Base-by-base conservation (phyloP, 2,113 vertebrate species). In the Ammodytes dubius region DNA sequence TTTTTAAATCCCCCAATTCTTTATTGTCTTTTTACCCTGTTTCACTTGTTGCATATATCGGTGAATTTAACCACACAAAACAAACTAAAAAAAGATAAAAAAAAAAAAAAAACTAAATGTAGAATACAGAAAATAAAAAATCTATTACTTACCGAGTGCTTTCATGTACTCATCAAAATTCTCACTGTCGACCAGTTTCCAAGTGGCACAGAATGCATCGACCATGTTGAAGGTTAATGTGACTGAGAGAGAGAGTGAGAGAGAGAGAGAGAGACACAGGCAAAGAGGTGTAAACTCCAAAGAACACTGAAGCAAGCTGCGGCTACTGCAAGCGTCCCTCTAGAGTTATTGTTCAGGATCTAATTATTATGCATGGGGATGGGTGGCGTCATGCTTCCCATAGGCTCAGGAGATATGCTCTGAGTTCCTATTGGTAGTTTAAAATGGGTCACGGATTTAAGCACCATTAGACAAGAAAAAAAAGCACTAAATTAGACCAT, bases 111-210 rank as follows among this genome's bases (percentile, higher is more conserved):
- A 27, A 27, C 27, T 27, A 27, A 27, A 27, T 27, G 27, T 27
- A 27, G 27, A 27, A 27, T 27, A 27, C 27, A 27, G 27, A 27
- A 27, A 27, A 27, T 27, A 27, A 27, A 27, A 27, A 11, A 5
- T 0, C 4, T 10, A 1, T 10, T 35, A 96, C 97, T 88, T 93
- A 99, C 98, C 97, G 0, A 98, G 85, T 2, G 96, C 95, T 92
- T 97, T 98, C 97, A 99, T 96, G 77, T 98, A 99, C 7, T 97
- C 97, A 67, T 99, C 97, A 68, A 98, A 99, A 79, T 99, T 97
- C 57, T 98, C 96, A 84, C 97, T 97, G 87, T 97, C 96, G 3
- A 95, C 94, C 92, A 99, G 93, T 84, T 97, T 98, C 97, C 98
- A 99, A 64, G 96, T 97, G 86, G 95, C 97, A 90, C 96, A 97